phyloP scores from a whole-genome alignment of 1,140 invertebrate species.

The Drosophila virilis region DNA sequence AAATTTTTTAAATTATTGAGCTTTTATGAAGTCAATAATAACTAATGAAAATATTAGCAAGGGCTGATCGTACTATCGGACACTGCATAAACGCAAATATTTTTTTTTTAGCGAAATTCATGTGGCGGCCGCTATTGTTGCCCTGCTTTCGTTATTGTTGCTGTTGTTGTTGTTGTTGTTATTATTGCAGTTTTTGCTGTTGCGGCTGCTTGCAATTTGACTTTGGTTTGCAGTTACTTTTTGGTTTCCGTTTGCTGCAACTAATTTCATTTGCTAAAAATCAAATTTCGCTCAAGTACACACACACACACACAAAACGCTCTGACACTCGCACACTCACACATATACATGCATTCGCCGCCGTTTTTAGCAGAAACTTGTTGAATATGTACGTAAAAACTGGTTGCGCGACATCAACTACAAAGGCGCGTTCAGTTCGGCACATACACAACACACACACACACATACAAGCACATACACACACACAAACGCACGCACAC shows the following conservation, averaged over 20 bases:
- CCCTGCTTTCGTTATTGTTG: conserved; percentile 25
- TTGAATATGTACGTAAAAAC: conserved; percentile 62
- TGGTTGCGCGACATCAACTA: conserved; percentile 56
- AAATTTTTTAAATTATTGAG: neutral
- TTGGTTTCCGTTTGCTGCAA: conserved; percentile 53
- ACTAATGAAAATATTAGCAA: conserved; percentile 6
- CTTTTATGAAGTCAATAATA: neutral
- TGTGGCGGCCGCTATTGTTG: conserved; percentile 21
- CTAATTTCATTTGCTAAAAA: conserved; percentile 58
- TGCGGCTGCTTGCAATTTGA: conserved; percentile 49
- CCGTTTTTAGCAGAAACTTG: conserved; percentile 64
- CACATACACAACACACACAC: conserved; percentile 36
- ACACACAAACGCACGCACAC: conserved; percentile 11
- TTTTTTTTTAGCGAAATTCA: conserved; percentile 31
- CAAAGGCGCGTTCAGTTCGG: conserved; percentile 44
- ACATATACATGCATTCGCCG: conserved; percentile 31
- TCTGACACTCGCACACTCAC: conserved; percentile 13
- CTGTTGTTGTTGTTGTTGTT: conserved; percentile 28
- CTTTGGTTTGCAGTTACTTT: conserved; percentile 53
- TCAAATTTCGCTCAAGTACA: conserved; percentile 53
- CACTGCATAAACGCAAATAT: conserved; percentile 32
- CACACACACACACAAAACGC: conserved; percentile 20
- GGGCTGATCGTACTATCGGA: neutral
- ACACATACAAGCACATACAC: conserved; percentile 18
- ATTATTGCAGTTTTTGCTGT: conserved; percentile 14